Evolutionary conservation across 2,797 vertebrate genomes (phyloP), one percentile per base, ranked within the genome.

Genomic region (Spondyliosoma cantharus): DNA sequence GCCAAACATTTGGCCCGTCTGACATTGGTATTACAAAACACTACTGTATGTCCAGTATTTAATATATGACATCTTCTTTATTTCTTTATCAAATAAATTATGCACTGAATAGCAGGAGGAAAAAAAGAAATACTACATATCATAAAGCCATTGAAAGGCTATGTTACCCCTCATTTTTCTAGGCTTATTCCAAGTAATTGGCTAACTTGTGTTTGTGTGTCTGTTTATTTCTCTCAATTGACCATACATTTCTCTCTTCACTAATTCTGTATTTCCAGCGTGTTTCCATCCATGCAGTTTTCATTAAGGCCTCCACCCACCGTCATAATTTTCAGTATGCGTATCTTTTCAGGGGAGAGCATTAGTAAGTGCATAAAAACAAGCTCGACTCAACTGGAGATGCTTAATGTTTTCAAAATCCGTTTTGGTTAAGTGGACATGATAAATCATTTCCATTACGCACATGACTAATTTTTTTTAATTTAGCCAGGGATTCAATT

Each of bases 381-480:
- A 87, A 90, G 82, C 84, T 78, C 16, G 66, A 91, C 84, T 89
- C 86, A 87, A 87, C 91, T 85, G 81, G 77, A 85, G 86, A 92
- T 85, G 85, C 86, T 88, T 88, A 9, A n/a, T 92, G 91, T 92
- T 92, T 94, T 91, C 92, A 78, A 91, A 92, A 90, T 94, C 80
- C 69, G 85, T 93, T 95, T 94, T 93, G 86, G 83, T 92, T 93
- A 93, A 91, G 89, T 92, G 94, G 93, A 94, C 92, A 89, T 92
- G 88, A 93, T 91, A 90, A 93, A 88, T 94, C 91, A 93, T 91
- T 92, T 92, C 86, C 91, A 84, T 93, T 93, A 94, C 77, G 89
- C 91, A 90, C 72, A 87, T 91, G 86, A 87, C 89, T 84, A 91
- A 92, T 93, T 89, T 91, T 89, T 76, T 91, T 87, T 93, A 93